Conservation (phyloP, 1,140 invertebrate genomes). For the Uloborus diversus region DNA sequence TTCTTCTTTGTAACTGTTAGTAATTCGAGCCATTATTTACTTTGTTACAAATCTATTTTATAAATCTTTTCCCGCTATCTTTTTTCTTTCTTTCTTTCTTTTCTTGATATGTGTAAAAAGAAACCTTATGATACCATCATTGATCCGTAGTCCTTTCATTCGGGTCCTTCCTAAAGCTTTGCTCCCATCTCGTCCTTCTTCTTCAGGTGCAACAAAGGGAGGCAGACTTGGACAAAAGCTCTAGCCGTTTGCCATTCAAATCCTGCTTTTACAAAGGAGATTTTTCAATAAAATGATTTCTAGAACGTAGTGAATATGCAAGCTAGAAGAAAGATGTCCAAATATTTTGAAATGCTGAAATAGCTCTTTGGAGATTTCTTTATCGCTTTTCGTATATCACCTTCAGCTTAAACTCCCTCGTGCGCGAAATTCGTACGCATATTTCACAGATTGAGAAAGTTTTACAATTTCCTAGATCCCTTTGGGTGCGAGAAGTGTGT, state of each 20-base stretch:
- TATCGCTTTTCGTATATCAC: no score
- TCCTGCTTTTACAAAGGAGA: background rate
- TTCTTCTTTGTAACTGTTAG: background rate
- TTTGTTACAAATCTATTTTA: conserved; percentile 19
- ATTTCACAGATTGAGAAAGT: no score
- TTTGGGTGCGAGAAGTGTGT: no score
- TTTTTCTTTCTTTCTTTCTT: conserved; percentile 26
- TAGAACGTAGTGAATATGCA: background rate
- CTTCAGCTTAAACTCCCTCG: no score
- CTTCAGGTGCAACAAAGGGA: background rate
- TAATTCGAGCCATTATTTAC: conserved; percentile 43
- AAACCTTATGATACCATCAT: background rate
- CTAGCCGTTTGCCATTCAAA: background rate
- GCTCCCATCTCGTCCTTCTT: background rate
- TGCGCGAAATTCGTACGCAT: no score
- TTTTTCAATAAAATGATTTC: background rate
- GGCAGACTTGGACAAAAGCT: background rate
- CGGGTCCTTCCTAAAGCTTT: no score
- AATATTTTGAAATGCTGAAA: no score
- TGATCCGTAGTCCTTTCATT: no score
- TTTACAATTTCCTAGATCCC: no score
- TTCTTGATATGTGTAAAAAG: conserved; percentile 12
- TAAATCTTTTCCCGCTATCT: background rate
- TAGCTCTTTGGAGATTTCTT: no score
- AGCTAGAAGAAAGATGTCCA: no score